These are phyloP conservation scores for Mimas tiliae DNA, from an alignment of 2,888 invertebrate species.

Conservation along the genomic window DNA sequence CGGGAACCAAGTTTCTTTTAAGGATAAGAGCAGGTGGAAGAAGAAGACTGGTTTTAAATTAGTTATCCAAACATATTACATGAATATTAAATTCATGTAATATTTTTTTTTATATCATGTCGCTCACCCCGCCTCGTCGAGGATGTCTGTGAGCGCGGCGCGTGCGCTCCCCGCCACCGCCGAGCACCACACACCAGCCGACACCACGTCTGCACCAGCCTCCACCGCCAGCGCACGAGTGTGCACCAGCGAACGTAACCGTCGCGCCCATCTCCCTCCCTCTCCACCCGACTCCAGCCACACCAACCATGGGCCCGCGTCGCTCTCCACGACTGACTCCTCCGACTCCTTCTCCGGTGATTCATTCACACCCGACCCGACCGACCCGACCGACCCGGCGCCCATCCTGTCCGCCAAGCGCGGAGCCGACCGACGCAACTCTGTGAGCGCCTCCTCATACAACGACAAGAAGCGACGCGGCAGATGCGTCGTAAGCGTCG, in stretches of 20 bases:
- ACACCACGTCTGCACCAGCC: constrained; percentile 31
- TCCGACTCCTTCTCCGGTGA: constrained; percentile 32
- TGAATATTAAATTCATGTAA: too few species aligned
- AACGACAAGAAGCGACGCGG: constrained; percentile 47
- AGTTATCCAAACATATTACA: too few species aligned
- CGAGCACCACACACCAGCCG: constrained; percentile 51
- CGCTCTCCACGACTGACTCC: constrained; percentile 38
- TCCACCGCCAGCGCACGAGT: constrained; percentile 50
- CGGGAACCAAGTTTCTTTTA: too few species aligned
- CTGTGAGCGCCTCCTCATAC: constrained; percentile 50
- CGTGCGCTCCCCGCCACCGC: constrained; percentile 50
- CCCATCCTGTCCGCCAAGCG: constrained; percentile 52
- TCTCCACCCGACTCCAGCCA: constrained; percentile 47
- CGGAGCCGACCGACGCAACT: constrained; percentile 55
- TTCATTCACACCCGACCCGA: constrained; percentile 26
- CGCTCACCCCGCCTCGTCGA: constrained; percentile 57
- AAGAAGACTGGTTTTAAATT: too few species aligned
- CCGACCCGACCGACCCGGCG: constrained; percentile 24
- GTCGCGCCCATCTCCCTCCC: constrained; percentile 50
- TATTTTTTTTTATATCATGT: too few species aligned
- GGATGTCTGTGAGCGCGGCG: constrained; percentile 54
- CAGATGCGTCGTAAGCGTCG: constrained; percentile 48
- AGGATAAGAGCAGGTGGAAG: too few species aligned
- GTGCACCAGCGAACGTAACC: constrained; percentile 53
- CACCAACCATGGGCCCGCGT: constrained; percentile 50